phyloP scores from a whole-genome alignment of 2,888 invertebrate genomes.

The Crematogaster levior region DNA sequence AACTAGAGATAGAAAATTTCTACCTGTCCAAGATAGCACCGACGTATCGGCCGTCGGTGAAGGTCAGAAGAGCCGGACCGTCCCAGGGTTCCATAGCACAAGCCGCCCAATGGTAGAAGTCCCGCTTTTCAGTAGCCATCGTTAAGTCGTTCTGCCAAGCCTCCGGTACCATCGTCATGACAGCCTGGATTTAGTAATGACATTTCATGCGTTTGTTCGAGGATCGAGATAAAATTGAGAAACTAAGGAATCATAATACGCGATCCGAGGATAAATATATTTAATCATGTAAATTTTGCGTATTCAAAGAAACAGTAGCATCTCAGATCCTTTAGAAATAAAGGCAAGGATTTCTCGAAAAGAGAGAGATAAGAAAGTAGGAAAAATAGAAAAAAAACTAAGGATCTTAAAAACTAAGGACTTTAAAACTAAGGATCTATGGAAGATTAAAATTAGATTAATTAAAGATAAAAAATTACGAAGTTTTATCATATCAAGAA shows the following conservation, averaged over 20 bases:
- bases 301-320: background rate
- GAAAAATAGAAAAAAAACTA: background rate
- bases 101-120: conserved; percentile 99
- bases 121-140: conserved; percentile 96
- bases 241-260: background rate
- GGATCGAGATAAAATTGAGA: background rate
- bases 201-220: conserved; percentile 1
- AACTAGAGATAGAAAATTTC: conserved; percentile 71
- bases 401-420: no score
- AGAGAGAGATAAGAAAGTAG: background rate
- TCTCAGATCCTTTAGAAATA: background rate
- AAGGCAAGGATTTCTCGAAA: background rate
- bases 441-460: no score
- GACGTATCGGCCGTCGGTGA: conserved; percentile 98
- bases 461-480: background rate
- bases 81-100: conserved; percentile 99
- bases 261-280: no score
- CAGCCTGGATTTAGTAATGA: conserved; percentile 88
- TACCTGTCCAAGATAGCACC: conserved; percentile 92
- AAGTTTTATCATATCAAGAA: background rate
- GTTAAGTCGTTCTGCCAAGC: conserved; percentile 98
- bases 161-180: conserved; percentile 99
- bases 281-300: background rate
- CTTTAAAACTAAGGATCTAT: background rate
- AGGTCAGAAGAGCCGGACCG: conserved; percentile 98